These are phyloP conservation scores for Macropodus opercularis DNA, from an alignment of 2,797 vertebrate genomes.

Conservation along the genomic window DNA sequence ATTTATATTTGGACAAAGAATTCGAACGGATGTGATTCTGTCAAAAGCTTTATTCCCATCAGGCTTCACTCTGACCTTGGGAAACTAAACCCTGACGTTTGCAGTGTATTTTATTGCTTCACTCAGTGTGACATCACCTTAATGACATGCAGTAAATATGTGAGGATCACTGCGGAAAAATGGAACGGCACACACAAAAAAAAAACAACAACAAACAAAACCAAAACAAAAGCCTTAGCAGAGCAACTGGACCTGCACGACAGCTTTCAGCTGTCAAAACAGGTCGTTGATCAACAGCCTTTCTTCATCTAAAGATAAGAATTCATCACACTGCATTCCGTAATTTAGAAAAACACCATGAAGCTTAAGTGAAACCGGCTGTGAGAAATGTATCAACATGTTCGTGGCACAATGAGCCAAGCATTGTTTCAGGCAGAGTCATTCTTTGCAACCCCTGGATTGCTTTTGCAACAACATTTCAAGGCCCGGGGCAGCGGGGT, in stretches of 20 bases:
- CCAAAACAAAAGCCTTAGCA: no score
- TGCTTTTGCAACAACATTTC: conserved; percentile 20
- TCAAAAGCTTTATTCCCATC: no score
- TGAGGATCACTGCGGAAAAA: conserved; percentile 18
- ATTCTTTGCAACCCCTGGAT: conserved; percentile 32
- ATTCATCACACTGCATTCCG: conserved; percentile 6
- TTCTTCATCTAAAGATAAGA: conserved; percentile 2
- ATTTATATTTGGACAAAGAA: neutral
- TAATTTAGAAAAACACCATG: conserved; percentile 13
- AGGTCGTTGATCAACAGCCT: no score
- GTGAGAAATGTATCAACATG: conserved; percentile 10
- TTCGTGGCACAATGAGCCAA: conserved; percentile 8
- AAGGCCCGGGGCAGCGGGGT: no score
- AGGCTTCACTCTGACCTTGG: conserved; percentile 16
- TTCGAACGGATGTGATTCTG: no score
- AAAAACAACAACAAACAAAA: no score
- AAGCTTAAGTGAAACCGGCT: conserved; percentile 13
- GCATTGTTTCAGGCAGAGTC: neutral
- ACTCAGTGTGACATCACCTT: conserved; percentile 11
- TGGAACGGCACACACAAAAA: neutral
- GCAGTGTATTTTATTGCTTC: neutral
- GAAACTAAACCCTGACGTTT: conserved; percentile 13
- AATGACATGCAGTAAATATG: neutral
- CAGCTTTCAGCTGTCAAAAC: neutral
- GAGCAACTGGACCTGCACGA: no score